A percentile compares a stretch with the other conserved stretches of the same genome.
These are phyloP conservation scores for Salvelinus sp. DNA, from an alignment of 2,113 vertebrate species.

Conservation along the genomic window DNA sequence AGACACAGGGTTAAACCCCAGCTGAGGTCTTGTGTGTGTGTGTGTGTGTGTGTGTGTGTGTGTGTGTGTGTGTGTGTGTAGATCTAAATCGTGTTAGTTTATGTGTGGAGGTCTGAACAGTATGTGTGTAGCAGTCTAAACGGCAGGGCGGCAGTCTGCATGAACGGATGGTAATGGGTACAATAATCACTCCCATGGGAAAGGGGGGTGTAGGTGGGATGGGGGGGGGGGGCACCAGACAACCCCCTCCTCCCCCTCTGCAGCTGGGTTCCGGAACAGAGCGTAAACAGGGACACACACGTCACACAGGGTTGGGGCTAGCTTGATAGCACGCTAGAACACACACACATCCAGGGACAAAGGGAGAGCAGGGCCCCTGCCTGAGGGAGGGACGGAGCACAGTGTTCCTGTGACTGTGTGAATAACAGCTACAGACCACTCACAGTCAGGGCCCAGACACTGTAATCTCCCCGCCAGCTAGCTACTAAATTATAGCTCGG, in stretches of 20 bases:
- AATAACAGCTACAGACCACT: slow-evolving; percentile 10
- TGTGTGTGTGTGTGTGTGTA: background rate
- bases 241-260: slow-evolving; percentile 10
- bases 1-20: slow-evolving; percentile 36
- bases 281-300: slow-evolving; percentile 49
- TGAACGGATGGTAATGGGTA: slow-evolving; percentile 60
- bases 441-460: background rate
- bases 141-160: slow-evolving; percentile 43
- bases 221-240: background rate
- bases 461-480: background rate
- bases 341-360: background rate
- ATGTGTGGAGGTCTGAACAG: slow-evolving; percentile 12
- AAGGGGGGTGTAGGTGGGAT: slow-evolving; percentile 5
- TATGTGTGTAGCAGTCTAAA: slow-evolving; percentile 28
- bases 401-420: slow-evolving; percentile 9
- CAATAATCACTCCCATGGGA: slow-evolving; percentile 52
- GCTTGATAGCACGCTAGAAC: background rate
- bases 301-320: background rate
- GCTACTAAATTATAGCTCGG: background rate
- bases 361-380: background rate
- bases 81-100: background rate
- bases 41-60: slow-evolving; percentile 22
- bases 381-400: background rate
- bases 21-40: slow-evolving; percentile 10
- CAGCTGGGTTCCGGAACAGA: background rate